Base-by-base conservation (phyloP, 2,113 vertebrate species). In the Pleuronectes platessa region DNA sequence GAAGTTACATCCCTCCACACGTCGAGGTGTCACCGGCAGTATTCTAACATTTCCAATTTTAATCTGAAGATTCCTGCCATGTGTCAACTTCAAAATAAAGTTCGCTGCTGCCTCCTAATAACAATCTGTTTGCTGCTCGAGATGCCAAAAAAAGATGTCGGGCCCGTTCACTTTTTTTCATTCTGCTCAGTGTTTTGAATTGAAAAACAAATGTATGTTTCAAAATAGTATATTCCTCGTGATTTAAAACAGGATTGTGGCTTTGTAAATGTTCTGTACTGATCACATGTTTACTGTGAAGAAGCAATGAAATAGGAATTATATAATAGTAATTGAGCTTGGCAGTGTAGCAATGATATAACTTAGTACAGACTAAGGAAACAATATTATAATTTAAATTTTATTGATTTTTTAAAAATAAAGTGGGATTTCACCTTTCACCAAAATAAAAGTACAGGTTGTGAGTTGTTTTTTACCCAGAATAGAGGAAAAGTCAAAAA, bases 1-100 rank as follows among this genome's bases (percentile, higher is more conserved):
- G 93, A 95, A 94, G 92, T 87, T 76, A 78, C 87, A 89, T 92
- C 88, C 84, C 83, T 89, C 87, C 81, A 88, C 91, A 92, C 90
- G 35, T 90, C 20, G 86, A 93, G 93, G 94, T 94, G 94, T 94
- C 88, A 90, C 80, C 74, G 81, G 79, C 86, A 85, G 83, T 74
- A 79, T 85, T 88, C 86, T 83, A 89, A 89, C 89, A 91, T 94
- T 93, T 92, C 84, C 89, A 92, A 86, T 86, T 89, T 89, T 90
- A 89, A 88, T 93, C 88, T 90, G 47, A 78, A 83, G 82, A 92
- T 84, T 91, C 68, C 35, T 90, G 88, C 77, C 67, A 88, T 84
- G 85, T 93, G 88, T 90, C 87, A 89, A 60, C 83, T 82, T 90
- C 62, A 68, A 82, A 92, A 82, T 89, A 81, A 88, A 90, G 83